These are phyloP conservation scores for Harmothoe impar DNA, from an alignment of 2,888 invertebrate species.

Conservation along the genomic window DNA sequence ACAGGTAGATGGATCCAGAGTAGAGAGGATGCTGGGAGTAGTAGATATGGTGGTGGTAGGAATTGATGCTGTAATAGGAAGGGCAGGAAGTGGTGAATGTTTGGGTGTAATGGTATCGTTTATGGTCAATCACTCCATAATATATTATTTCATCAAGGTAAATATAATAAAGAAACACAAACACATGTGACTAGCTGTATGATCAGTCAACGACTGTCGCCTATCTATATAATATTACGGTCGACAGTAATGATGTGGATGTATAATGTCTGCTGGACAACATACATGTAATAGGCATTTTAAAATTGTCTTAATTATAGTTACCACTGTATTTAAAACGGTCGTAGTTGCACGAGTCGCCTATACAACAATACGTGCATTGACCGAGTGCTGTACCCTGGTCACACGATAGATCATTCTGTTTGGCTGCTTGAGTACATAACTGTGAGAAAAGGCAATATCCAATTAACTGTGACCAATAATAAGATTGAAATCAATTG, in stretches of 20 bases:
- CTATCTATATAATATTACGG: too few relatives aligned
- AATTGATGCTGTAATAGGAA: not conserved
- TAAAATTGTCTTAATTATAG: not conserved
- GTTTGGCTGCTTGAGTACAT: not conserved
- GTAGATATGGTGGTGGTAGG: not conserved
- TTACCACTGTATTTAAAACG: constrained; percentile 41
- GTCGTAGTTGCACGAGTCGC: constrained; percentile 59
- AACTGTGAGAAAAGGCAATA: not conserved
- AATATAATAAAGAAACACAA: too few relatives aligned
- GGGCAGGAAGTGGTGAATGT: not conserved
- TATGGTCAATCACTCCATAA: too few relatives aligned
- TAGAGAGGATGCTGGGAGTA: not conserved
- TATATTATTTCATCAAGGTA: too few relatives aligned
- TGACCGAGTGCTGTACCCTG: not conserved
- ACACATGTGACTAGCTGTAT: too few relatives aligned
- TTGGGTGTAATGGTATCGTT: too few relatives aligned
- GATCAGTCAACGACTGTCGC: too few relatives aligned
- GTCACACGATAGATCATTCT: not conserved
- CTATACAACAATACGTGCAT: constrained; percentile 55
- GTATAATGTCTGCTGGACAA: too few relatives aligned
- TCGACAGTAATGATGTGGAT: too few relatives aligned
- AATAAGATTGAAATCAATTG: not conserved
- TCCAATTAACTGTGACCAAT: not conserved
- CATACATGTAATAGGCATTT: too few relatives aligned
- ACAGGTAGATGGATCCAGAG: constrained; percentile 16